Evolutionary conservation across 2,888 invertebrate genomes (phyloP), one percentile per base, ranked within the genome.

Genomic region (Ornithoptera priamus): DNA sequence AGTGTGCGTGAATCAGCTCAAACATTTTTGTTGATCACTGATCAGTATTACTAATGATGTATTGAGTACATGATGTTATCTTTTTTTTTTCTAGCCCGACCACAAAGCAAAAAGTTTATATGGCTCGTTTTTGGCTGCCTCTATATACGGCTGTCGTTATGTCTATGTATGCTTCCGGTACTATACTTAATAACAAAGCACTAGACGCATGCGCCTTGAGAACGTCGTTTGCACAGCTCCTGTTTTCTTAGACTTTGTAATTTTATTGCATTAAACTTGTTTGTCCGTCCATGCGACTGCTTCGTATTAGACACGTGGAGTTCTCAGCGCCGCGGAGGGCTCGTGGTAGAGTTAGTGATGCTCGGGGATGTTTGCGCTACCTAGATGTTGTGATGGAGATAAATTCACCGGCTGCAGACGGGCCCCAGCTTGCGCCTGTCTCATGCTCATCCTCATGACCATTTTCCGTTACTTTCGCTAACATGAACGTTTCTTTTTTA

Each of bases 51-150:
- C 71, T 75, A 77, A 75, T 78, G 80, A 73, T 80, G 79, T 79
- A 76, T 85, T 82, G 79, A 87, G 83, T 88, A 89, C 85, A 88
- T 89, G 80, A 86, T 82, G 74, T 86, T 83, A 83, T 88, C 77
- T 39, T 88, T 90, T 89, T 85, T 89, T 85, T 84, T 91, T 92
- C 90, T 92, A 92, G 92, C 92, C 81, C 90, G 85, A 86, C 87
- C 88, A 85, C 92, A 91, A 88, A 85, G 88, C 92, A 90, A 91
- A 91, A 86, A 89, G 88, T 91, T 89, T 85, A 88, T 88, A 88
- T 91, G 91, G 92, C 92, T 92, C 91, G 91, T 92, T 87, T 88
- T 91, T 90, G 91, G 90, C 90, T 90, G 91, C 87, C 89, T 90
- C 88, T 90, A 87, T 91, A 83, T 90, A 81, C 91, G 91, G 90